phyloP scores from a whole-genome alignment of 2,113 vertebrate genomes.

The Cheirogaleus medius region DNA sequence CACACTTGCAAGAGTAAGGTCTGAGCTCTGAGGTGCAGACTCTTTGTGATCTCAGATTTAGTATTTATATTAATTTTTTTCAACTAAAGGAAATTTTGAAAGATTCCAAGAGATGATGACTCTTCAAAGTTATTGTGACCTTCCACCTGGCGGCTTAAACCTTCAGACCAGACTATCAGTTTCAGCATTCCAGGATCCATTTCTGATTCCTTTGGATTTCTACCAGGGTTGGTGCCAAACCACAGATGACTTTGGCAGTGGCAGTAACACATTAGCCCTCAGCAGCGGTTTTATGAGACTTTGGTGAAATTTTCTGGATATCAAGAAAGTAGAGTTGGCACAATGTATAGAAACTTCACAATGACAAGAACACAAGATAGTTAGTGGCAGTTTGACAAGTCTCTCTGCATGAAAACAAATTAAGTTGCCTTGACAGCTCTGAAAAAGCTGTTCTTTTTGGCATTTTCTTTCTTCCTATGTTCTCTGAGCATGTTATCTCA shows the following conservation, averaged over 20 bases:
- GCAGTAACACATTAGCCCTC: background rate
- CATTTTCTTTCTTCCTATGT: conserved; percentile 49
- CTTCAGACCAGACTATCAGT: background rate
- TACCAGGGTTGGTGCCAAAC: background rate
- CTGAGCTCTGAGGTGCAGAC: background rate
- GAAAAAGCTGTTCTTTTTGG: conserved; percentile 58
- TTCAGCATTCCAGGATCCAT: background rate
- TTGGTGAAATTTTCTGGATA: conserved; percentile 4
- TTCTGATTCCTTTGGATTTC: background rate
- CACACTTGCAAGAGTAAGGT: background rate
- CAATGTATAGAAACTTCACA: background rate
- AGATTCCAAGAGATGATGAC: background rate
- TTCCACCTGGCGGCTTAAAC: background rate
- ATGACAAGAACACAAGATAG: conserved; percentile 31
- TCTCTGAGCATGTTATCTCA: conserved; percentile 26
- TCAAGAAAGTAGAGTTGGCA: conserved; percentile 37
- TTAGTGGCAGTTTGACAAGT: conserved; percentile 53
- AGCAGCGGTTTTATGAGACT: background rate
- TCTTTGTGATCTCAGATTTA: background rate
- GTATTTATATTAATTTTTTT: background rate
- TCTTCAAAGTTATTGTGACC: background rate
- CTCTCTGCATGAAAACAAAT: conserved; percentile 62
- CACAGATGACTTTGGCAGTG: background rate
- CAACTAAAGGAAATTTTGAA: background rate
- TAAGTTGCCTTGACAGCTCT: conserved; percentile 50